Base-by-base conservation (phyloP, 1,140 invertebrate genomes). In the Lepidurus arcticus region DNA sequence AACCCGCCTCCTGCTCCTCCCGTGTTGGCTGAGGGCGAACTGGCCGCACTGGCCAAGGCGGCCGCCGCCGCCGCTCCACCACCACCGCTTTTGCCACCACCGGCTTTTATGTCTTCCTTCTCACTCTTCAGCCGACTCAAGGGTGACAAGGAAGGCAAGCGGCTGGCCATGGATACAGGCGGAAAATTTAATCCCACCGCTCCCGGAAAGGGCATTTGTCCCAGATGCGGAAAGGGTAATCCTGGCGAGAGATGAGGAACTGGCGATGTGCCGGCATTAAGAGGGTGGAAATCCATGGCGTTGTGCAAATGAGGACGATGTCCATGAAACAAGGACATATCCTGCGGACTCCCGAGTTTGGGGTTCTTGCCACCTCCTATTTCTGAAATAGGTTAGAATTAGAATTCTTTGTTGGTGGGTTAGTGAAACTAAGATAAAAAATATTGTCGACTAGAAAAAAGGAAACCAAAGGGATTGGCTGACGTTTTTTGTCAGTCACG, bases 311-410 rank as follows among this genome's bases (percentile, higher is more conserved):
- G 53, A 65, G 53, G 53, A 65, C 53, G 53, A 65, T 65, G 53
- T 65, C 53, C 53, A 65, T 65, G 53, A 65, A 65, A 65, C 53
- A 65, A 65, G 53, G 53, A 65, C 53, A 65, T 65, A 65, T 65
- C 53, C 53, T 65, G 53, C 53, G 53, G 53, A 65, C 53, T 65
- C 16, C 53, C 16, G 13, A 65, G 53, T 16, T 65, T 65, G 16
- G 53, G 53, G n/a, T 65, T 65, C 53, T 65, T 65, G 53, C 53
- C 53, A 65, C 53, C 53, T 9, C 53, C 53, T 65, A 65, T 65
- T 65, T 65, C 53, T 65, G 53, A 65, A 65, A 65, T 65, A 65
- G 5, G 13, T 65, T 65, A 65, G 53, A 65, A 65, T 65, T 65
- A 65, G 53, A 21, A 65, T 21, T 65, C 53, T 65, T 65, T 65